These are phyloP conservation scores for Stenchaetothrips biformis DNA, from an alignment of 2,888 invertebrate genomes.

Conservation along the genomic window DNA sequence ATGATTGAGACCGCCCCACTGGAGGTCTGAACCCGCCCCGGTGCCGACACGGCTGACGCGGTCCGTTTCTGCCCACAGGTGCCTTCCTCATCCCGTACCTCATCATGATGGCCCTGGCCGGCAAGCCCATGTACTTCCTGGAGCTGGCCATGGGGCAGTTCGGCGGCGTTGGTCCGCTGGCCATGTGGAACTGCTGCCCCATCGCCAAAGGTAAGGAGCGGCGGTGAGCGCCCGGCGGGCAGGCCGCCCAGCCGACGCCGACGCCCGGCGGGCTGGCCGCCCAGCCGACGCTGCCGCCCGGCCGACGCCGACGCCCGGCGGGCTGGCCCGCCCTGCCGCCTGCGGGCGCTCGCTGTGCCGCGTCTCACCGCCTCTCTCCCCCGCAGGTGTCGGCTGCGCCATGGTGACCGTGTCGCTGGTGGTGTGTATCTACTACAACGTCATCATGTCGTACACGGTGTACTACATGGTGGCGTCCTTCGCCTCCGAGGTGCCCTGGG, in stretches of 20 bases:
- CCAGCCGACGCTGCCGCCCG: neutral
- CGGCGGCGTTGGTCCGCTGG: conserved; percentile 65
- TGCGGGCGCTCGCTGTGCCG: neutral
- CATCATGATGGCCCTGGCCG: conserved; percentile 68
- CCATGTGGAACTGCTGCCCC: conserved; percentile 50
- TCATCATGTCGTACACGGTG: conserved; percentile 71
- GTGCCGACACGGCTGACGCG: too few relatives aligned
- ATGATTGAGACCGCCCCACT: too few relatives aligned
- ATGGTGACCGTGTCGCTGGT: conserved; percentile 59
- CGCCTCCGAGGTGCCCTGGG: conserved; percentile 60
- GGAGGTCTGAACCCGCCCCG: too few relatives aligned
- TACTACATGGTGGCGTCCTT: conserved; percentile 71
- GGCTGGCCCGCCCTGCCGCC: neutral
- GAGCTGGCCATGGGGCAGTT: conserved; percentile 77
- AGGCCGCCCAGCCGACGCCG: neutral
- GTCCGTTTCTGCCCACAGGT: conserved; percentile 51
- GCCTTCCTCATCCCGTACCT: conserved; percentile 71
- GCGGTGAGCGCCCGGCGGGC: neutral
- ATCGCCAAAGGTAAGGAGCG: conserved; percentile 40
- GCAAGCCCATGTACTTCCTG: conserved; percentile 73
- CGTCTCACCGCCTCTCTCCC: neutral
- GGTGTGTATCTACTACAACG: conserved; percentile 73
- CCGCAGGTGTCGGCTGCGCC: conserved; percentile 42
- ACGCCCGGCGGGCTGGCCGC: neutral
- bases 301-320: neutral